Conservation (phyloP, 2,113 vertebrate genomes). For the Scomber japonicus region DNA sequence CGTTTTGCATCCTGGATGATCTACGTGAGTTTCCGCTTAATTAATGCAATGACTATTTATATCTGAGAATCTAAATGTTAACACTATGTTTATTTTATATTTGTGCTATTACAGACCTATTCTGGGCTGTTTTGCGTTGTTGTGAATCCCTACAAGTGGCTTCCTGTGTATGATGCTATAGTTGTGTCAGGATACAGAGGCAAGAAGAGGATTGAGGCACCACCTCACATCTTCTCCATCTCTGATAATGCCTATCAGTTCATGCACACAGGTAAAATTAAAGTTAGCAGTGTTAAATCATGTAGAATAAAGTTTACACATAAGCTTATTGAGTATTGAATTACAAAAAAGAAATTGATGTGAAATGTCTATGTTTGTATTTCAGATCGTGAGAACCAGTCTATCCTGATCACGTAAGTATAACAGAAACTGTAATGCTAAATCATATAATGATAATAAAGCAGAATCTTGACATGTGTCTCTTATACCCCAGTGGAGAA, state of each 20-base stretch:
- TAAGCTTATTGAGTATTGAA: neutral
- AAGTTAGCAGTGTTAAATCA: neutral
- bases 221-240: conserved; percentile 81
- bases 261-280: conserved; percentile 79
- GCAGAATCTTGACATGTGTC: conserved; percentile 36
- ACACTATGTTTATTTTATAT: conserved; percentile 53
- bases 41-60: too few species aligned
- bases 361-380: neutral
- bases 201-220: conserved; percentile 80
- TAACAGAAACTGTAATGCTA: conserved; percentile 3
- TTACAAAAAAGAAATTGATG: too few species aligned
- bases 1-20: too few species aligned
- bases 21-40: too few species aligned
- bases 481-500: conserved; percentile 82
- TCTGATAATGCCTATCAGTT: conserved; percentile 83
- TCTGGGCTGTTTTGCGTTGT: conserved; percentile 91
- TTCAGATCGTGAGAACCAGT: conserved; percentile 86
- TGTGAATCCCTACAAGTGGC: conserved; percentile 92
- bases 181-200: conserved; percentile 65
- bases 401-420: conserved; percentile 88
- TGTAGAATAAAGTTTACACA: neutral
- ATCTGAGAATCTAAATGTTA: conserved; percentile 68
- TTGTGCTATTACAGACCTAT: conserved; percentile 84
- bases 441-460: neutral
- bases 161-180: conserved; percentile 86